Evolutionary conservation across 2,797 vertebrate species (phyloP), one percentile per base, ranked within the genome.

Genomic region (Trachurus trachurus): DNA sequence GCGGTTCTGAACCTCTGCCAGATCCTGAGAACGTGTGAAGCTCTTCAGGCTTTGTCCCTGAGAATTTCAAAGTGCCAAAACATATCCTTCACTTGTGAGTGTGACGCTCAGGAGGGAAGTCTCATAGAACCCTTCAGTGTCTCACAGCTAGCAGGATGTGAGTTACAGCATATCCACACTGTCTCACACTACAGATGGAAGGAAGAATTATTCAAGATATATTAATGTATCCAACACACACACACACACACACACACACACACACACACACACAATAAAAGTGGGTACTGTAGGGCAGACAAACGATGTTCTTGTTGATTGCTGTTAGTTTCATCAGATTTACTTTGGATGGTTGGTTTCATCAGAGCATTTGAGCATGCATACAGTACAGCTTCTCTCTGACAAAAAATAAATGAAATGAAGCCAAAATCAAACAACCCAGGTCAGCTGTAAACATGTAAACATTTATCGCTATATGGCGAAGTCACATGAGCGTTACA

Each of bases 241-340:
- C 31, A 34, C n/a, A 53, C 50, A 52, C 22, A 3, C 39, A 58
- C 26, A 34, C 31, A 34, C 31, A 34, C 31, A 34, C n/a, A 53
- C 50, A 52, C 22, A 3, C 39, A 58, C 26, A 59, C 29, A 11
- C 22, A 50, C 44, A 50, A 56, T 16, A 12, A 26, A 26, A 16
- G n/a, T n/a, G n/a, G n/a, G 34, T n/a, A 21, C 67, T 45, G 69
- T 42, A 2, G 53, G 19, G 66, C 49, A 76, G 64, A 74, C 49
- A 22, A 64, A 63, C 21, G 10, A 64, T 74, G 74, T 79, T 81
- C 72, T 10, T 78, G 74, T 70, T 89, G 86, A 85, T 91, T 91
- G 83, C 86, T 69, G 59, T 85, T 83, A 66, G 82, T 90, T 92
- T 92, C 89, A 87, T 87, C 88, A 90, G 83, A 84, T 79, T 83